Conservation (phyloP, 2,113 vertebrate genomes). For the Notechis scutatus region DNA sequence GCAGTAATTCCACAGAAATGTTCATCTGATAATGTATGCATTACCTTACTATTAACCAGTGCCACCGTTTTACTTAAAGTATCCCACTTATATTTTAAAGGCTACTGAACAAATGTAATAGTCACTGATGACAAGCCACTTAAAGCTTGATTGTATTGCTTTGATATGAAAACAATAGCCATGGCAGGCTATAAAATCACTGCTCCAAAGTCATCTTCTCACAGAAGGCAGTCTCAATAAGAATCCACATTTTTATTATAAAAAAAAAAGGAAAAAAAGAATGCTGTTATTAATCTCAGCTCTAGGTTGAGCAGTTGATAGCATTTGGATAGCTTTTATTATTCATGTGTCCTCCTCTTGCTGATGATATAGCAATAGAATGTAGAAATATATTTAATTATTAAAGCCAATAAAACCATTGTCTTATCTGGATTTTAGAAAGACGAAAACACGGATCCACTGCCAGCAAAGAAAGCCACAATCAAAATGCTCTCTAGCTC, state of each 20-base stretch:
- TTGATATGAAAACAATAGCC: neutral
- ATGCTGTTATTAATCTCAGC: neutral
- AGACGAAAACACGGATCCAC: neutral
- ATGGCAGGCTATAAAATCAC: neutral
- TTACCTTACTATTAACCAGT: neutral
- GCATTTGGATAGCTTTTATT: neutral
- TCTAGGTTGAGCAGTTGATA: neutral
- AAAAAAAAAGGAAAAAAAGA: neutral
- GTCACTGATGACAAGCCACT: neutral
- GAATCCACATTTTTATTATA: neutral
- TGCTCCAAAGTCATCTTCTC: neutral
- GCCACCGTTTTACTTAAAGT: neutral
- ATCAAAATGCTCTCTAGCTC: fast-evolving
- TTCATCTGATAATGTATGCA: neutral
- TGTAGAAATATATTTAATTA: neutral
- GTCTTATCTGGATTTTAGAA: neutral
- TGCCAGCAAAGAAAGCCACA: neutral
- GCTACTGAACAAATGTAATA: neutral
- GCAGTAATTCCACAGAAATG: neutral
- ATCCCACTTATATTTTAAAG: neutral
- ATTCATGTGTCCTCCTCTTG: neutral
- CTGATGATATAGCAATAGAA: neutral
- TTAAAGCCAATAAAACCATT: neutral
- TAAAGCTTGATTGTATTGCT: neutral
- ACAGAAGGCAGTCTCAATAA: neutral